Evolutionary conservation across 2,888 invertebrate genomes (phyloP), one percentile per base, ranked within the genome.

Genomic region (Luffia ferchaultella): DNA sequence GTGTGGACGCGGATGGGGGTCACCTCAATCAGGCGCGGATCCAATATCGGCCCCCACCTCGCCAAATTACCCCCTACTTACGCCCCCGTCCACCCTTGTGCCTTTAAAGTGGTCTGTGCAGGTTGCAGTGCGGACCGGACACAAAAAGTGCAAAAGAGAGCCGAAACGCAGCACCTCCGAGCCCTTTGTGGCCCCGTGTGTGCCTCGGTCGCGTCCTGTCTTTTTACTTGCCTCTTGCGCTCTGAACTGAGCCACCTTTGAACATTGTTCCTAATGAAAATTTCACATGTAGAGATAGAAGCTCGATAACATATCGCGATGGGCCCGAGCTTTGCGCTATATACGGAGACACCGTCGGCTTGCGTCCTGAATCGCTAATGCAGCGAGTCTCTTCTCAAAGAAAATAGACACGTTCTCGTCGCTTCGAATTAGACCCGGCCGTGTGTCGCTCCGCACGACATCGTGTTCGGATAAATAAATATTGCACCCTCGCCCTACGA

Each of bases 101-200:
- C 80, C 76, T 79, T 82, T 82, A 80, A 83, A 83, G 84, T 80
- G 84, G 82, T 82, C 80, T 80, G 77, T 68, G 77, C 61, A 64
- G 63, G 75, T n/a, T 78, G 75, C 76, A 73, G 77, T 76, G 76
- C 79, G 73, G 76, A 74, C 74, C 78, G 78, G 78, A 73, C 77
- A 73, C 79, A 82, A 82, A 80, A 82, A 72, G 75, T 71, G 70
- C 79, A 80, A 80, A 80, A 73, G 71, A 70, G 63, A 67, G 67
- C 67, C 72, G 67, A 67, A 72, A 67, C 67, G 74, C 72, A 78
- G 77, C 78, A 78, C 80, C 83, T 82, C 76, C 64, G 71, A 73
- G 74, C 80, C 79, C 83, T 83, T 83, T 83, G 83, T 83, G 80
- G 80, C 77, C 77, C 80, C 79, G 80, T 79, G 82, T 82, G 67